Evolutionary conservation across 2,888 invertebrate genomes (phyloP).

Genomic region (Gymnocheta viridis): DNA sequence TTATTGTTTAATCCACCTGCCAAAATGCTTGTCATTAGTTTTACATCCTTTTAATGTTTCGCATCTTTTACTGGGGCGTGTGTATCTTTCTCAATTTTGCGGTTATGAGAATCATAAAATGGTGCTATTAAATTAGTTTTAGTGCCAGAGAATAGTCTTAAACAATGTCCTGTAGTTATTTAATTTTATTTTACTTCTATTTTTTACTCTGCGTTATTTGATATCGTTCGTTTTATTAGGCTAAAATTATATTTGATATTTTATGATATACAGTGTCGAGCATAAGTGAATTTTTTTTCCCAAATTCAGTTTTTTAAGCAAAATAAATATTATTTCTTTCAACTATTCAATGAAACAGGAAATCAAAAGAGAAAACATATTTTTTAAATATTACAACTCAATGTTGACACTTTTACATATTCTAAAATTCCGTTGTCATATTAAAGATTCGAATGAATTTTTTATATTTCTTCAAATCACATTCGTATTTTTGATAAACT

Average conservation of each 20-base stretch:
- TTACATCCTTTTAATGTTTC: slow-evolving; percentile 64
- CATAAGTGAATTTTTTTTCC: not conserved
- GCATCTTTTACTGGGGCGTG: slow-evolving; percentile 8
- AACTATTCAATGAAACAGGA: too few relatives aligned
- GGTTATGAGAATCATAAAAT: slow-evolving; percentile 57
- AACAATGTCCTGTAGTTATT: slow-evolving; percentile 29
- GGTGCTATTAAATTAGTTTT: slow-evolving; percentile 53
- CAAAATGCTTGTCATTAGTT: slow-evolving; percentile 67
- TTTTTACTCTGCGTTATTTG: not conserved
- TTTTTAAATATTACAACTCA: too few relatives aligned
- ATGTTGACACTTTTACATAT: too few relatives aligned
- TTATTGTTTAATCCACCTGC: slow-evolving; percentile 52
- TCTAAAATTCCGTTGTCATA: too few relatives aligned
- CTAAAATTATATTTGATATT: not conserved
- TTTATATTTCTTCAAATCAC: too few relatives aligned
- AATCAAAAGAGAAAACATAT: too few relatives aligned
- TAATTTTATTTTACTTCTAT: not conserved
- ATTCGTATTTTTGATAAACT: too few relatives aligned
- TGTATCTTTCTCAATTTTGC: slow-evolving; percentile 60
- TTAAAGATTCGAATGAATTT: too few relatives aligned
- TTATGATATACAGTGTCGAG: not conserved
- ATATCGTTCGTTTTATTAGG: not conserved
- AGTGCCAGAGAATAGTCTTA: slow-evolving; percentile 30
- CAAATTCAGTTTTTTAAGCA: too few relatives aligned
- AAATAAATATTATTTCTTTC: too few relatives aligned